Base-by-base conservation (phyloP, 2,888 invertebrate genomes). In the Thumatha senex region DNA sequence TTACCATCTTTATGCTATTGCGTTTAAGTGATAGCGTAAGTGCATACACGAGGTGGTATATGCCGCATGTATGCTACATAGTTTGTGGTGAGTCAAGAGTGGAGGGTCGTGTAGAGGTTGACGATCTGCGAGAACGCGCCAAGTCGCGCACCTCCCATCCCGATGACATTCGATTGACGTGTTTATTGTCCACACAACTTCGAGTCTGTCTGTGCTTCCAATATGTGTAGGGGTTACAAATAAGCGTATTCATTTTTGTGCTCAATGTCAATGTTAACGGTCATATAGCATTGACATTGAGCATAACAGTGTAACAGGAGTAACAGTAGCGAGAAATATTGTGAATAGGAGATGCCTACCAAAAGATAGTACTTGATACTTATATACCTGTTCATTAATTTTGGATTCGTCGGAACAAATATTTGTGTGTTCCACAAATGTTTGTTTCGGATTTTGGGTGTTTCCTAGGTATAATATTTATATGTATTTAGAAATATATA, bases 101-200 rank as follows among this genome's bases (percentile, higher is more conserved):
- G 72, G 73, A 74, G 73, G 58, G 73, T 73, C 67, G 69, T 68
- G 61, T 54, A 46, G 84, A 86, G 88, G 89, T 89, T 88, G 88
- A 86, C 84, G 86, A 79, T 87, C 88, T 75, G 76, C 75, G 82
- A 84, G 87, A 86, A 86, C 85, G 86, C 82, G 79, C 80, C 79
- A 76, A 78, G 76, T 64, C 75, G 78, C 81, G 78, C 78, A 71
- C 77, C 82, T 78, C 76, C 74, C 55, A 54, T 58, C 51, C 31
- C 44, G 43, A 78, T 77, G 70, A 76, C 78, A 76, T 76, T 80
- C 80, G 78, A 83, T 81, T 84, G 81, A 82, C 79, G 75, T 80
- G 78, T 84, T 82, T 82, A 81, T 80, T 82, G 78, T 72, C 65
- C 61, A 61, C 56, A 50, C 66, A 64, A 52, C 50, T 62, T 61